Base-by-base conservation (phyloP, 2,113 vertebrate genomes). In the Abramis brama region DNA sequence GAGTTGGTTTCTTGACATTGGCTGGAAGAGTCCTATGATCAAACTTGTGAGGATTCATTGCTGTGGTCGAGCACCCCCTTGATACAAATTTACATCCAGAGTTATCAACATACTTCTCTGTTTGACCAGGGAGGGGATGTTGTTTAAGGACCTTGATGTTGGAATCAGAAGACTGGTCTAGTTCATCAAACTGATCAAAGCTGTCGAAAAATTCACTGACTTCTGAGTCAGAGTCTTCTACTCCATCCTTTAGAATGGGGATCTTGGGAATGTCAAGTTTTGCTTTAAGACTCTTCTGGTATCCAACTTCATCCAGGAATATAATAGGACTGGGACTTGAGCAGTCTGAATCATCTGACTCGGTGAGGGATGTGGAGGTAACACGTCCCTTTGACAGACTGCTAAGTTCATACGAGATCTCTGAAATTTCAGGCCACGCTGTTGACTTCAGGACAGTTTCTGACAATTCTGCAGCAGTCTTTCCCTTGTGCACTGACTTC, bases 151-250 rank as follows among this genome's bases (percentile, higher is more conserved):
- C 85, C 27, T 93, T 90, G 86, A 85, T 92, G 60, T 91, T 85
- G 17, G 87, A 90, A 88, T 96, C 96, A 89, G 95, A 89, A 85
- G 92, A 92, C 89, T 96, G 94, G n/a, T 98, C 97, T 76, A 97
- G 90, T 60, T 98, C 98, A 92, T 99, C 98, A 80, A 99, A 98
- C 84, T 96, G 97, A 94, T 99, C 98, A 91, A 99, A 99, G 89
- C 98, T 99, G 91, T 99, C 98, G 92, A 99, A 99, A 94, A 99
- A 99, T 89, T 99, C 98, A 92, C 98, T 97, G 21, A 99, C 95
- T 95, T 99, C 98, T 11, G 98, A 99, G 89, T 99, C 98, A 19
- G 98, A 99, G 92, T 99, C 97, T 89, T 99, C 98, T 79, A 99
- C 94, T 55, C 95, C 95, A 85, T 98, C 97, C 93, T 96, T 97